phyloP scores from a whole-genome alignment of 2,113 vertebrate species.

The Asarcornis scutulata region DNA sequence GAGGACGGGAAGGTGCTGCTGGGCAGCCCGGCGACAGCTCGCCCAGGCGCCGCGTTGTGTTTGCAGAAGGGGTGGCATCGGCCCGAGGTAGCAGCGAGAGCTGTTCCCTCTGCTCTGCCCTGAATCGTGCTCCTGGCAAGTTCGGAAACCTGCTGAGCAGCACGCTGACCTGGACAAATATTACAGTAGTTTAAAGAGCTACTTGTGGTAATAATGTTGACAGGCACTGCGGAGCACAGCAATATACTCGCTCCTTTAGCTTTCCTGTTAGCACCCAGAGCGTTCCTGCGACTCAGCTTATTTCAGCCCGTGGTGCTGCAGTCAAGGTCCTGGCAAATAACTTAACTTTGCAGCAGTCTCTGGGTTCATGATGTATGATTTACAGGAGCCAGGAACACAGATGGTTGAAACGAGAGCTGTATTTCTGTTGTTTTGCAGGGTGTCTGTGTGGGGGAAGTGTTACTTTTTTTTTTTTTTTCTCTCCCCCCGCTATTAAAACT shows the following conservation, averaged over 20 bases:
- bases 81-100: background rate
- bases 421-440: background rate
- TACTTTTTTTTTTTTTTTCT: background rate
- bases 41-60: fast-evolving
- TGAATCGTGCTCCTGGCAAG: background rate
- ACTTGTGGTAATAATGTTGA: background rate
- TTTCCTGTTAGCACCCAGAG: background rate
- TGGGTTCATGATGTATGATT: background rate
- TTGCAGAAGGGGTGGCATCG: background rate
- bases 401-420: background rate
- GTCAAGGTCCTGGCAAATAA: background rate
- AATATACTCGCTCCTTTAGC: background rate
- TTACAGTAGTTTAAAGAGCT: background rate
- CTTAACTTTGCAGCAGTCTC: background rate
- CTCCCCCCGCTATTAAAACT: background rate
- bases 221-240: background rate
- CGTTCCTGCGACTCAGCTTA: background rate
- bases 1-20: fast-evolving
- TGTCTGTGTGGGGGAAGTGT: background rate
- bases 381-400: background rate
- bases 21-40: background rate
- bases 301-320: background rate
- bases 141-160: conserved; percentile 19
- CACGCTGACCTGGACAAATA: conserved; percentile 24
- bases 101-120: background rate